These are phyloP conservation scores for Manis javanica DNA, from an alignment of 2,797 vertebrate species.

Conservation along the genomic window DNA sequence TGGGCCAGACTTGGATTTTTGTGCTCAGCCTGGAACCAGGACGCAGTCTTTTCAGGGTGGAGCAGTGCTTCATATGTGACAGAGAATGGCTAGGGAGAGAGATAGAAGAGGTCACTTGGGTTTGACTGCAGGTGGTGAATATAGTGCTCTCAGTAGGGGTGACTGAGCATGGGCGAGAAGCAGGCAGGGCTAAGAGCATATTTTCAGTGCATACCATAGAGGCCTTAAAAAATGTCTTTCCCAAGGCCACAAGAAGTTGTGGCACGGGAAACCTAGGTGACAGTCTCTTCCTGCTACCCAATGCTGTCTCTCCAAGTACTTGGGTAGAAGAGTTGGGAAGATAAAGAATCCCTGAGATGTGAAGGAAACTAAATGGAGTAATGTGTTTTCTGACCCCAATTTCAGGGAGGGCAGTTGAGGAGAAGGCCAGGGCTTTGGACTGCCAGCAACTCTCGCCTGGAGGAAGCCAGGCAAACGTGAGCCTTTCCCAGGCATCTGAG, in stretches of 20 bases:
- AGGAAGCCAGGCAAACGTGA: neutral
- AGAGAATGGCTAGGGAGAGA: neutral
- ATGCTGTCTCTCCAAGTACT: neutral
- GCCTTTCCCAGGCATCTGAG: neutral
- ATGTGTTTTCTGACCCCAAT: neutral
- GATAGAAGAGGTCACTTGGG: neutral
- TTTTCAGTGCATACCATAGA: neutral
- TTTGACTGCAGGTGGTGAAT: neutral
- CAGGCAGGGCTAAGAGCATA: neutral
- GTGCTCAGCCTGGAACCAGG: neutral
- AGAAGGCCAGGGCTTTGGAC: neutral
- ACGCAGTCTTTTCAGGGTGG: neutral
- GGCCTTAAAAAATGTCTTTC: neutral
- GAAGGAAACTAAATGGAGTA: neutral
- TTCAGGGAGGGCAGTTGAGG: neutral
- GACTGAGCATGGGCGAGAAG: neutral
- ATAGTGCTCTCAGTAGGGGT: neutral
- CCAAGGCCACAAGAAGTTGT: neutral
- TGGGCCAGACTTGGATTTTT: neutral
- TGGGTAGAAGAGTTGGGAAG: neutral
- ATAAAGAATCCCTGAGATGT: neutral
- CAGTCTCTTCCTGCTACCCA: neutral
- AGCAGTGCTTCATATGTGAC: neutral
- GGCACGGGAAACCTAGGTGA: neutral
- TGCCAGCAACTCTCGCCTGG: neutral